Evolutionary conservation across 1,140 invertebrate genomes (phyloP), one percentile per base, ranked within the genome.

Genomic region (Bombus polaris): DNA sequence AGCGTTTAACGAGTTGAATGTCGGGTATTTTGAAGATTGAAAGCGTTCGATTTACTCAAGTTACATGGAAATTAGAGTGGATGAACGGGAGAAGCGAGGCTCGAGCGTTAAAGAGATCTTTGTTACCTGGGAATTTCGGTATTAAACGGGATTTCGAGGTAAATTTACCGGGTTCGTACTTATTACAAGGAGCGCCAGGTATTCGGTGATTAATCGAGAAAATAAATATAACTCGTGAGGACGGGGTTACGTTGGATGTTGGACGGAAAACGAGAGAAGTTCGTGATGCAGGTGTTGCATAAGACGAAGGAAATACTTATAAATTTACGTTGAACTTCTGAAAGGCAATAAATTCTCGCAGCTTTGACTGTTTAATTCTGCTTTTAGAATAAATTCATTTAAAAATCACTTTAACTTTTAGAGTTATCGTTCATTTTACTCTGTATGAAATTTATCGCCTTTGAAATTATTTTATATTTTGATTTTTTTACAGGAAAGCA

Each of bases 1-100:
- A 13, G 4, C 28, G 62, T 71, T 84, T 84, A 79, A 84, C 65
- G 65, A 59, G 47, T 37, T 35, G 62, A 47, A 53, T 22, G 32
- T 15, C 18, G 47, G 65, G 59, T 83, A 83, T 83, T 83, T 83
- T 78, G 35, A 70, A 77, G 82, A 83, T 78, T 78, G 62, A 71
- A 71, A 62, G 37, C 66, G 39, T 68, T 59, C 74, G 37, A 84
- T 84, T 84, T 78, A 78, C 22, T 39, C 28, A 47, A 79, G 82
- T 53, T 78, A 39, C 32, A 18, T 47, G 75, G n/a, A 71, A 79
- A 79, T 84, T 84, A 84, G 39, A 83, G 37, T 37, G 18, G n/a
- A 32, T 32, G 35, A 42, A 77, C 6, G n/a, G 3, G 44, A 25
- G n/a, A 47, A 47, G 18, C n/a, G 42, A 53, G 72, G 32, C 47